Base-by-base conservation (phyloP, 2,888 invertebrate genomes). In the Nemoura dubitans region DNA sequence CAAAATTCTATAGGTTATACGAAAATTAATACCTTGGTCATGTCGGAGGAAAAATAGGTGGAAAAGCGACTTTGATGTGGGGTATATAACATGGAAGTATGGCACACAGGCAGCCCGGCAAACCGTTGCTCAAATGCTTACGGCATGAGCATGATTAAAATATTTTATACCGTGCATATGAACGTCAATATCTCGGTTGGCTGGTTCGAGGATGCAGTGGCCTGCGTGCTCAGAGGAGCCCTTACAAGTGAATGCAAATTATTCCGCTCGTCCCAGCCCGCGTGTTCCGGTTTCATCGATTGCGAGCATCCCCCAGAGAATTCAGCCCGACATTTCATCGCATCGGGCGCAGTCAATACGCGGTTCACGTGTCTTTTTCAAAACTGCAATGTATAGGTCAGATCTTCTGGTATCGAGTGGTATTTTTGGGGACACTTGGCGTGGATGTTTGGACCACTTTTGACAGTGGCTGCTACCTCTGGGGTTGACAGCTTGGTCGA, bases 11-110 rank as follows among this genome's bases (percentile, higher is more conserved):
- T 28, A 78, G 78, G 27, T 28, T 28, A 78, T 16, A 78, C 29
- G 78, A 78, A 78, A 78, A 78, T 78, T 78, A 78, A 78, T 28
- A 78, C 78, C 59, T 59, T 59, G 59, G 59, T 59, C 59, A 59
- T 59, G 59, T 59, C 14, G 21, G 16, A 59, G 59, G 21, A 59
- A 59, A 59, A 59, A 59, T 59, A 1, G 21, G 14, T 59, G 59
- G 59, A 59, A 6, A 14, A 59, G 59, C 59, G 59, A 59, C 59
- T 59, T 59, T 59, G 59, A 59, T 59, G 59, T 59, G 59, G 59
- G 59, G 59, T 59, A 3, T 36, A 36, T 36, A 59, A 59, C 59
- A 59, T 59, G 14, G 59, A n/a, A n/a, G 59, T 59, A 59, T 59
- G 59, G 59, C 59, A 59, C 3, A 21, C 59, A 59, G 59, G 59